These are phyloP conservation scores for Oscheius sp. DNA, from an alignment of 2,888 invertebrate genomes.

Conservation along the genomic window DNA sequence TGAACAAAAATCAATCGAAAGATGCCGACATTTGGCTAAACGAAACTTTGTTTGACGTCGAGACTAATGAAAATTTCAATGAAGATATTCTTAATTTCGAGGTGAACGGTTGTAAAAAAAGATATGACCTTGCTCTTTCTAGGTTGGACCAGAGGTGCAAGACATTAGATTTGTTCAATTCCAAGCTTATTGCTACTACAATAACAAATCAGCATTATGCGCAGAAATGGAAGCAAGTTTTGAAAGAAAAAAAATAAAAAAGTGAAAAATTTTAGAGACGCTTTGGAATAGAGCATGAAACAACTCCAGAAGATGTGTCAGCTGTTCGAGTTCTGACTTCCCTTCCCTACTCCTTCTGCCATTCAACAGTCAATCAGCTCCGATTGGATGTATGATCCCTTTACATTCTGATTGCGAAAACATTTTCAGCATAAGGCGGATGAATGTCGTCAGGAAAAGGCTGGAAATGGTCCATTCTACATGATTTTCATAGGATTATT, in stretches of 20 bases:
- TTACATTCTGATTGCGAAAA: neutral
- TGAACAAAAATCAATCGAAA: neutral
- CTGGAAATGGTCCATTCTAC: conserved; percentile 64
- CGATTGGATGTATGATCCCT: conserved; percentile 39
- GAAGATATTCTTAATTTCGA: neutral
- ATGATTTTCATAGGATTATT: conserved; percentile 69
- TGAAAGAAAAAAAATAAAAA: neutral
- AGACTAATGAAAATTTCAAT: neutral
- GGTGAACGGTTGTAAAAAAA: neutral
- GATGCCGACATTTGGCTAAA: conserved; percentile 23
- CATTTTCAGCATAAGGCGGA: conserved; percentile 38
- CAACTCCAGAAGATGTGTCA: conserved; percentile 37
- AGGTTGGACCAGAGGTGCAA: conserved; percentile 5
- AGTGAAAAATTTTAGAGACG: conserved; percentile 30
- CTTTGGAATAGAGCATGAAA: conserved; percentile 34
- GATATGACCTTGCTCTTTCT: neutral
- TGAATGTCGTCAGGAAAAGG: conserved; percentile 49
- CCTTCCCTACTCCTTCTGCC: conserved; percentile 64
- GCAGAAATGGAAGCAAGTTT: conserved; percentile 5
- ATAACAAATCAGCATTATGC: conserved; percentile 1
- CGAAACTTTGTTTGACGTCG: neutral
- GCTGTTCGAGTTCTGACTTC: conserved; percentile 48
- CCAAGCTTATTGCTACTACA: conserved; percentile 22
- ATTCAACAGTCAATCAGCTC: conserved; percentile 53
- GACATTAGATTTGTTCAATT: conserved; percentile 14